Conservation (phyloP, 92 coral and sea anemone species). For the Epizoanthus ramosus region DNA sequence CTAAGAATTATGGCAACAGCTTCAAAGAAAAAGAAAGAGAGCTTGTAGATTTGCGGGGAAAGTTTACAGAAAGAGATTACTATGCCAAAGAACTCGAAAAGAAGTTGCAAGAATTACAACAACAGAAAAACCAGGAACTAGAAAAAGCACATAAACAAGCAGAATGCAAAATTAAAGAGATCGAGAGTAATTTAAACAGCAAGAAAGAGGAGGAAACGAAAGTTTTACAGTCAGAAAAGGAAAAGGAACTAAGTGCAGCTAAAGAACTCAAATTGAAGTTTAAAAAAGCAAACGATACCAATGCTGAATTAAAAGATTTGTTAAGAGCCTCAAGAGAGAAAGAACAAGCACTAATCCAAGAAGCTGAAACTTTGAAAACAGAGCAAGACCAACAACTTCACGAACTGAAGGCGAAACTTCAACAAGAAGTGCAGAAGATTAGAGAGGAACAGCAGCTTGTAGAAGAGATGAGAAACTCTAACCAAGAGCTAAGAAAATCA, state of each 20-base stretch:
- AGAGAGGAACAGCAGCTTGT: constrained; percentile 68
- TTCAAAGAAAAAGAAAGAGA: constrained; percentile 85
- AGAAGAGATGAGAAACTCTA: constrained; percentile 71
- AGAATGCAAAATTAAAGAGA: constrained; percentile 55
- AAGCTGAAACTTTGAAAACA: constrained; percentile 51
- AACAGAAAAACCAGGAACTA: constrained; percentile 74
- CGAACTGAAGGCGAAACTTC: constrained; percentile 63
- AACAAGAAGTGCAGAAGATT: constrained; percentile 59
- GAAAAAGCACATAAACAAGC: constrained; percentile 67
- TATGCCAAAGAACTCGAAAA: constrained; percentile 88
- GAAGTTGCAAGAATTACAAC: constrained; percentile 72
- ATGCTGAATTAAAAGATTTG: constrained; percentile 64
- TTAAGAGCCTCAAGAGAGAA: constrained; percentile 59
- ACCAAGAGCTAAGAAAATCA: constrained; percentile 44
- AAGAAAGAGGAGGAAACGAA: constrained; percentile 78
- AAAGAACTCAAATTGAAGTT: constrained; percentile 60
- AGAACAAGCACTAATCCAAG: constrained; percentile 58
- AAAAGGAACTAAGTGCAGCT: constrained; percentile 32
- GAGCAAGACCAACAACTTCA: constrained; percentile 53
- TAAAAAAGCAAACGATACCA: constrained; percentile 62
- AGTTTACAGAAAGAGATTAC: constrained; percentile 85
- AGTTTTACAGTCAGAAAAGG: constrained; percentile 75
- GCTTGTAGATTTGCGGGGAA: constrained; percentile 79
- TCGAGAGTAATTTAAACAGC: constrained; percentile 58
- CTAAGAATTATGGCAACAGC: constrained; percentile 62